These are phyloP conservation scores for Polymixis lichenea DNA, from an alignment of 2,888 invertebrate species.

Conservation along the genomic window DNA sequence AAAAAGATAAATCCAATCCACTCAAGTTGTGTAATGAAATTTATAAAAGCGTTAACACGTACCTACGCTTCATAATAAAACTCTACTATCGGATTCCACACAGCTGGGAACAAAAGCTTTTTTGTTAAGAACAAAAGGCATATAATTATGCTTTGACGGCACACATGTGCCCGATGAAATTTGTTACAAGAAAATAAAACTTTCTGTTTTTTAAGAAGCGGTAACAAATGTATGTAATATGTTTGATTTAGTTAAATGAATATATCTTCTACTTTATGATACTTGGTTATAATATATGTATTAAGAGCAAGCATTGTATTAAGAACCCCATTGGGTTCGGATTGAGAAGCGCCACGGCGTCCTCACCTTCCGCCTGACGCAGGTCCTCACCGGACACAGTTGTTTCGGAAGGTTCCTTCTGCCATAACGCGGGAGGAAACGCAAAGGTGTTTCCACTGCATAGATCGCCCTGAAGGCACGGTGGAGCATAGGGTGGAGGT, in stretches of 20 bases:
- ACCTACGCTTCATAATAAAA: conserved; percentile 45
- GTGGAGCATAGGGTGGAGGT: too few species aligned
- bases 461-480: too few species aligned
- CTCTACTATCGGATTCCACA: conserved; percentile 43
- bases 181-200: conserved; percentile 15
- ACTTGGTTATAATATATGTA: too few species aligned
- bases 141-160: conserved; percentile 31
- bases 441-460: too few species aligned
- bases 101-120: conserved; percentile 42
- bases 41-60: conserved; percentile 35
- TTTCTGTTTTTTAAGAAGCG: conserved; percentile 4
- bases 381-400: too few species aligned
- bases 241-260: not conserved
- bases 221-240: not conserved
- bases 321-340: too few species aligned
- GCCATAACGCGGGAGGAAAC: too few species aligned
- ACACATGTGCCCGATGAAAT: conserved; percentile 20
- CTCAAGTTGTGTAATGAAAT: conserved; percentile 41
- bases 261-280: too few species aligned
- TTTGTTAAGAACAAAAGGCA: conserved; percentile 38
- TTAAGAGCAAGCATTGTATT: too few species aligned
- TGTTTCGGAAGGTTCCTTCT: too few species aligned
- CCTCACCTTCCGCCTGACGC: too few species aligned
- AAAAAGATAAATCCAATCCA: conserved; percentile 49
- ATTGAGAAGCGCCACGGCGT: too few species aligned